Evolutionary conservation across 2,888 invertebrate species (phyloP).

Genomic region (Amphiduros pacificus): DNA sequence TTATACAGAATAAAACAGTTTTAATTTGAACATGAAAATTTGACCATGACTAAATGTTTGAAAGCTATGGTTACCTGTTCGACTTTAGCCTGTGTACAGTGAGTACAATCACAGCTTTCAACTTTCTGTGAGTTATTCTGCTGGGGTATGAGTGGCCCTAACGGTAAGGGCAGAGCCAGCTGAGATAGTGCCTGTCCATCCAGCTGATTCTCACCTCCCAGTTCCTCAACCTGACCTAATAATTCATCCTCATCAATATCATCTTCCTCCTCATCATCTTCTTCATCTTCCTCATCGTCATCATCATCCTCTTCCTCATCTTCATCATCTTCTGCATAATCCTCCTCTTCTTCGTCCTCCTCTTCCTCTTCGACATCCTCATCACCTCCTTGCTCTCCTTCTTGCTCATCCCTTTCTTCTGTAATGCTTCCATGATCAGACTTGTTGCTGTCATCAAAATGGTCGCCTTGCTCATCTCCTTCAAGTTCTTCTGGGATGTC

Average conservation of each 20-base stretch:
- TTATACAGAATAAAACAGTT: neutral
- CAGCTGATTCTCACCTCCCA: neutral
- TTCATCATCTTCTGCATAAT: constrained; percentile 35
- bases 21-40: neutral
- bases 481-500: constrained; percentile 42
- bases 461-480: too few relatives aligned
- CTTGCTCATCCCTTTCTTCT: neutral
- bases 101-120: constrained; percentile 48
- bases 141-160: too few relatives aligned
- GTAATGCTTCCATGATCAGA: too few relatives aligned
- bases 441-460: too few relatives aligned
- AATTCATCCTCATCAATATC: constrained; percentile 21
- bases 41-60: neutral
- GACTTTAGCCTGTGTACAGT: constrained; percentile 45
- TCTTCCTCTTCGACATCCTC: constrained; percentile 28
- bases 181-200: neutral
- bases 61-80: constrained; percentile 33
- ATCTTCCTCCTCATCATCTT: constrained; percentile 16
- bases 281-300: constrained; percentile 22
- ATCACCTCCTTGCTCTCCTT: constrained; percentile 23
- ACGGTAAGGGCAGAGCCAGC: neutral
- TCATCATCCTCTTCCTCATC: constrained; percentile 27
- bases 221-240: constrained; percentile 21
- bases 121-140: too few relatives aligned
- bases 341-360: constrained; percentile 36